phyloP scores from a whole-genome alignment of 2,797 vertebrate genomes.

The Megalops cyprinoides region DNA sequence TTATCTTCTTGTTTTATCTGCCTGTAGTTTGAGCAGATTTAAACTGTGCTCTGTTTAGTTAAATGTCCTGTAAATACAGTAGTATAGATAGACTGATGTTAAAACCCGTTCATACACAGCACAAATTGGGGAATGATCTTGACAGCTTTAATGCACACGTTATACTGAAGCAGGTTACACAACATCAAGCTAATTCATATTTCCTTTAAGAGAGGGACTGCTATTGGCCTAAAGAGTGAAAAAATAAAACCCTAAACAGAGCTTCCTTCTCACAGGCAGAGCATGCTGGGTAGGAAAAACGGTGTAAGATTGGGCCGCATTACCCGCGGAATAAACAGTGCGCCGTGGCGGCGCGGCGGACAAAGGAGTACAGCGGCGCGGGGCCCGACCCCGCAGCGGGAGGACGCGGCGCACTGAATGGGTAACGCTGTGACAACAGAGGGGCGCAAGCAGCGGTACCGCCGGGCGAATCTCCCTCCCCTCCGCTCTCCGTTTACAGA shows the following conservation, averaged over 20 bases:
- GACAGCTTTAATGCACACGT: not conserved
- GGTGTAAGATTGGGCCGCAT: not conserved
- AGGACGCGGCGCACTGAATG: slow-evolving; percentile 52
- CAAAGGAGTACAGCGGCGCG: not conserved
- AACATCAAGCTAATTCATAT: not conserved
- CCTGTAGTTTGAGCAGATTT: not conserved
- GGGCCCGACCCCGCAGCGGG: slow-evolving; percentile 22
- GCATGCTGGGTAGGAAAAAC: not conserved
- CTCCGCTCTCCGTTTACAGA: slow-evolving; percentile 27
- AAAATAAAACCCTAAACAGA: not conserved
- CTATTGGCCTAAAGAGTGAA: not conserved
- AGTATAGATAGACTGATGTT: not conserved
- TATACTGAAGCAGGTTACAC: not conserved
- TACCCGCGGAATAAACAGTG: not conserved
- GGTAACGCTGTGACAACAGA: slow-evolving; percentile 44
- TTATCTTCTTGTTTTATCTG: not conserved
- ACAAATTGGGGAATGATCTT: not conserved
- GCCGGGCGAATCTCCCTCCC: slow-evolving; percentile 56
- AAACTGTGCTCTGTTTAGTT: not conserved
- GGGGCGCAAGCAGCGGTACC: slow-evolving; percentile 30
- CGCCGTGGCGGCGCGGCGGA: not conserved
- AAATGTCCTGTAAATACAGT: too few relatives aligned
- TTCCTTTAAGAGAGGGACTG: not conserved
- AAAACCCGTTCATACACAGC: not conserved
- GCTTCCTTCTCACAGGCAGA: not conserved